Percentiles rank a stretch among this genome's conserved stretches.
Conservation (phyloP, 1,140 invertebrate genomes). For the Polypedilum vanderplanki region DNA sequence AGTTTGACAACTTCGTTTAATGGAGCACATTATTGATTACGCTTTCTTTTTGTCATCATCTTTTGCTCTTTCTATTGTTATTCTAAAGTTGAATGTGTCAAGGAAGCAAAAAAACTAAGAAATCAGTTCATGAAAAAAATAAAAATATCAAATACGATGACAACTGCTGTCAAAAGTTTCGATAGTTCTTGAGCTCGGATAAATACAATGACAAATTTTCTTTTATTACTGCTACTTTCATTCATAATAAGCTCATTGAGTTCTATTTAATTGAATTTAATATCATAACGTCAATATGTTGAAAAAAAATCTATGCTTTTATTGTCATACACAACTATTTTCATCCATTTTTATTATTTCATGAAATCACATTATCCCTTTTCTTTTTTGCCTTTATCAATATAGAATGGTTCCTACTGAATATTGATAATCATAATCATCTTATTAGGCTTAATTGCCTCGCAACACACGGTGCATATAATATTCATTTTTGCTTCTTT, state of each 20-base stretch:
- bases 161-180: neutral
- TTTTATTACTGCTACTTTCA: neutral
- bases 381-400: neutral
- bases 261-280: conserved; percentile 10
- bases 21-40: conserved; percentile 12
- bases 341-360: neutral
- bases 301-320: neutral
- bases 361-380: neutral
- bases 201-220: neutral
- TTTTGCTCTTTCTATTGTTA: no score
- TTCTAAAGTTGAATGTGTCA: no score
- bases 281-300: neutral
- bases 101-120: no score
- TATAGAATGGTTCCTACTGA: neutral
- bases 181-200: neutral
- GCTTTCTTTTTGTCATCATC: neutral
- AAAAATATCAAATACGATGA: no score
- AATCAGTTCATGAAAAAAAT: no score
- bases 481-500: no score
- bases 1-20: conserved; percentile 15
- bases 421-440: conserved; percentile 19
- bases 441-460: neutral
- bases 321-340: neutral
- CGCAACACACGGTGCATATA: no score
- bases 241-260: neutral